Evolutionary conservation across 2,113 vertebrate species (phyloP), one percentile per base, ranked within the genome.

Genomic region (Menidia beryllina): DNA sequence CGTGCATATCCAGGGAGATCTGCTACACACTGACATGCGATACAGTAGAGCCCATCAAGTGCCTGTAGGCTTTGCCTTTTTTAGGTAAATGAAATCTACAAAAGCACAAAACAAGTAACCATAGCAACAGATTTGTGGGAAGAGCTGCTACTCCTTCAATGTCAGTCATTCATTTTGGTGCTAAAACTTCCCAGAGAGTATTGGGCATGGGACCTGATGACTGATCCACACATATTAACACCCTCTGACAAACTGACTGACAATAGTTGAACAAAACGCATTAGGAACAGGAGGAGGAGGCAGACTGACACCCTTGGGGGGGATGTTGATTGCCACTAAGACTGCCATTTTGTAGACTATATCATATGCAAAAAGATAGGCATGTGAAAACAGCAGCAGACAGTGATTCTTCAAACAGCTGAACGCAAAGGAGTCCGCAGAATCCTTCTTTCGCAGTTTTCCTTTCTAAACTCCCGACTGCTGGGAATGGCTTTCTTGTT

Each of bases 101-200:
- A 89, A 87, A 89, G 87, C 78, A 89, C 88, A 89, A 92, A 93
- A 91, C 74, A 85, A 84, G 93, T 93, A 89, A 93, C 93, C 93
- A 94, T 92, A 83, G 91, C 91, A 94, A 93, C 93, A 88, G 86
- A 89, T 88, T 86, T 86, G 86, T 66, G 65, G 78, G 73, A 88
- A 74, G 84, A 93, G 77, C 78, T 58, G 74, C 83, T 88, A 68
- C 65, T 86, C 64, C 70, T 72, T 90, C 56, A 67, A 65, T 75
- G 78, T 89, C 85, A 82, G 72, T 87, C 88, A 88, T 86, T 90
- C 73, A 83, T 83, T 86, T 81, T 66, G 43, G 21, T 52, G 79
- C 78, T 50, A 76, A 78, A 91, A 85, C 65, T 88, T 91, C 79
- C 85, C 83, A 82, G 82, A 79, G 78, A 60, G 45, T 7, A 61